Percentiles rank a stretch among this genome's conserved stretches.
phyloP scores from a whole-genome alignment of 2,113 vertebrate species.

The Colistium nudipinnis region DNA sequence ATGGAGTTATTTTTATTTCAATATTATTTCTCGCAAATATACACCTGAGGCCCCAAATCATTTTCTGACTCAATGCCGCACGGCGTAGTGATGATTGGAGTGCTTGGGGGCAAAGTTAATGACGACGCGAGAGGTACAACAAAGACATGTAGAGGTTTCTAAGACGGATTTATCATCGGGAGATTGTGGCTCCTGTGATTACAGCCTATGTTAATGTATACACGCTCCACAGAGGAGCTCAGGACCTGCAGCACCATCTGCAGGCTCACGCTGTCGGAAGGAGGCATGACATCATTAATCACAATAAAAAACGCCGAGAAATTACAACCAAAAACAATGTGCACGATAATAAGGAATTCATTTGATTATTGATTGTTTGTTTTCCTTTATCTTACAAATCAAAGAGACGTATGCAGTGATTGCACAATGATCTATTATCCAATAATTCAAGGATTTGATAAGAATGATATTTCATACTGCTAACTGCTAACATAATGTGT shows the following conservation, averaged over 20 bases:
- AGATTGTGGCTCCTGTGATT: not conserved
- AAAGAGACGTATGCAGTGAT: not conserved
- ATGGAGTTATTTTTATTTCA: no score
- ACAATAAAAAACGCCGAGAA: no score
- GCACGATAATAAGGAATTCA: not conserved
- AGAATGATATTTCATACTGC: not conserved
- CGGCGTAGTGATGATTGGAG: not conserved
- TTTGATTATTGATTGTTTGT: not conserved
- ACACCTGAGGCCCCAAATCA: not conserved
- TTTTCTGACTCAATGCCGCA: not conserved
- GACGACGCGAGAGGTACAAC: not conserved
- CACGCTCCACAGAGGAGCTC: conserved; percentile 26
- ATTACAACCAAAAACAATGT: no score
- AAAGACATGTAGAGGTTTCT: not conserved
- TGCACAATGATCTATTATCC: no score
- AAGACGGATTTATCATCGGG: not conserved
- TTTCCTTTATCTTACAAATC: not conserved
- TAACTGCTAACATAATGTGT: not conserved
- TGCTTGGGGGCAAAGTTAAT: not conserved
- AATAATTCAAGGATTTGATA: not conserved
- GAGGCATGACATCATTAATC: not conserved
- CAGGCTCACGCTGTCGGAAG: conserved; percentile 42
- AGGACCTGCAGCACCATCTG: conserved; percentile 74
- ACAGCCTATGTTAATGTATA: not conserved
- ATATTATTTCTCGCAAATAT: not conserved